These are phyloP conservation scores for Mellivora capensis DNA, from an alignment of 2,113 vertebrate species.

Conservation along the genomic window DNA sequence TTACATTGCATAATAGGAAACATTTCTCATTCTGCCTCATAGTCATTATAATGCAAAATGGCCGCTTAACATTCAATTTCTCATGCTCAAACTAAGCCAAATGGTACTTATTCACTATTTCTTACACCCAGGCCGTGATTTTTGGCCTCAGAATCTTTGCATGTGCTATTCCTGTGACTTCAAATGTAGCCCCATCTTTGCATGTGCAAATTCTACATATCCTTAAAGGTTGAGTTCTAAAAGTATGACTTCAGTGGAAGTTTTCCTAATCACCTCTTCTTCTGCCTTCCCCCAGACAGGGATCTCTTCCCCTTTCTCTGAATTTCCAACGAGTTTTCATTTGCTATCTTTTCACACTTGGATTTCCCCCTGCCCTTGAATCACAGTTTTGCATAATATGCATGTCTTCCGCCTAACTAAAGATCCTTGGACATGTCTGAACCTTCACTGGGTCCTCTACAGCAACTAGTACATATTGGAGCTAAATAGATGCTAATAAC, in stretches of 20 bases:
- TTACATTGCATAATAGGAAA: slow-evolving; percentile 28
- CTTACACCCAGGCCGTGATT: neutral
- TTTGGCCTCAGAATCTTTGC: neutral
- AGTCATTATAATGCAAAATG: slow-evolving; percentile 60
- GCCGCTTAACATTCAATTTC: slow-evolving; percentile 41
- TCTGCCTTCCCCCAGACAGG: neutral
- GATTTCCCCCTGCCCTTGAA: neutral
- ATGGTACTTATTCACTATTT: neutral
- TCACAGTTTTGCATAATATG: neutral
- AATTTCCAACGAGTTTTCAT: neutral
- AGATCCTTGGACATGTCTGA: neutral
- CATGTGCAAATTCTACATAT: neutral
- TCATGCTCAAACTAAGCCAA: slow-evolving; percentile 9
- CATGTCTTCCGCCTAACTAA: neutral
- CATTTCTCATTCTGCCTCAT: slow-evolving; percentile 55
- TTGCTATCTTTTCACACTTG: neutral
- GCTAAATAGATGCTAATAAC: neutral
- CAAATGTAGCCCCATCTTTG: neutral
- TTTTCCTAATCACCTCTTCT: neutral
- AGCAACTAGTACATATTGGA: neutral
- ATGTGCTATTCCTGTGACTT: neutral
- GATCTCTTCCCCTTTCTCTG: neutral
- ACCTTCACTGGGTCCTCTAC: neutral
- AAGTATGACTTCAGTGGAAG: neutral
- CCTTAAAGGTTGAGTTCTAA: neutral